Conservation (phyloP, 2,797 vertebrate genomes). For the Parauchenoglanis ngamensis region DNA sequence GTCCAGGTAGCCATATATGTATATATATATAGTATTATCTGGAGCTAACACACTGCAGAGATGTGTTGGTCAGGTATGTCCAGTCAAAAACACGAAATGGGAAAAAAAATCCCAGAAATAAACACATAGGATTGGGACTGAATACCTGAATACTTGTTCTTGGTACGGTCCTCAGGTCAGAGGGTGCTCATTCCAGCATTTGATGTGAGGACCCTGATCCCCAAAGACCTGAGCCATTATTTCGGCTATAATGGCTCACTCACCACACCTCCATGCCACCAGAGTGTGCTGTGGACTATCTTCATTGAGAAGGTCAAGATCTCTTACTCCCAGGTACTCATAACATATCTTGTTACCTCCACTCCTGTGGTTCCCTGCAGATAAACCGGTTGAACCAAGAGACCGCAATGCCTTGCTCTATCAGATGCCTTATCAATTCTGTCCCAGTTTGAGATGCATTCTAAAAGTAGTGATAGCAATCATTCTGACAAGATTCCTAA, state of each 20-base stretch:
- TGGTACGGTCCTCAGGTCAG: slow-evolving; percentile 70
- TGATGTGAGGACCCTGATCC: slow-evolving; percentile 82
- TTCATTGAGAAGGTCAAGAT: slow-evolving; percentile 84
- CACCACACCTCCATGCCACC: slow-evolving; percentile 90
- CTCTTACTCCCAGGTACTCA: slow-evolving; percentile 82
- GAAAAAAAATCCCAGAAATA: neutral
- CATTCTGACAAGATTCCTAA: neutral
- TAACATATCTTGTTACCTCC: neutral
- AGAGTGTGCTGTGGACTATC: slow-evolving; percentile 88
- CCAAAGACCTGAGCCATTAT: slow-evolving; percentile 79
- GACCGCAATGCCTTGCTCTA: neutral
- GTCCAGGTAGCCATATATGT: too few relatives aligned
- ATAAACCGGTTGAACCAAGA: neutral
- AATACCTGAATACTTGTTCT: neutral
- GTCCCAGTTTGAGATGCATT: neutral
- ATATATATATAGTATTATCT: neutral
- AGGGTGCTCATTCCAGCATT: slow-evolving; percentile 79
- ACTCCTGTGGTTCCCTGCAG: neutral
- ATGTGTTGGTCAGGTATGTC: neutral
- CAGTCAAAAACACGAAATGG: neutral
- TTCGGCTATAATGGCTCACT: slow-evolving; percentile 92
- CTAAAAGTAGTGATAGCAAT: neutral
- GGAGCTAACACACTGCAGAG: neutral
- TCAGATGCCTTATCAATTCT: neutral
- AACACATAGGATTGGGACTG: neutral